phyloP scores from a whole-genome alignment of 2,888 invertebrate genomes.

The Brachycybe producta region DNA sequence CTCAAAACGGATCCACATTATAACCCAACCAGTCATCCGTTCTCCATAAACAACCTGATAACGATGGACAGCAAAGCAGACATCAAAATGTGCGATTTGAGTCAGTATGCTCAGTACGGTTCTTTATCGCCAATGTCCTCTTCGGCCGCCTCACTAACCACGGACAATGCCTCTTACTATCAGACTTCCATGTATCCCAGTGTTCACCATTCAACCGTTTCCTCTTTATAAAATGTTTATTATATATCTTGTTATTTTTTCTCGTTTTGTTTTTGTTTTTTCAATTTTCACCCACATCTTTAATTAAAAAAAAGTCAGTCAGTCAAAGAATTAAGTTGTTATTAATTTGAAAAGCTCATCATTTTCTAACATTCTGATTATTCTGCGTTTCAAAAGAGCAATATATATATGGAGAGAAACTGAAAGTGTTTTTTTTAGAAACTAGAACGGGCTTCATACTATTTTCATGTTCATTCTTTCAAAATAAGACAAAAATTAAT shows the following conservation, averaged over 20 bases:
- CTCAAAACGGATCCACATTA: slow-evolving; percentile 30
- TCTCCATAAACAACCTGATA: slow-evolving; percentile 88
- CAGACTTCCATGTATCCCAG: slow-evolving; percentile 16
- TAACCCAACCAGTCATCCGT: slow-evolving; percentile 56
- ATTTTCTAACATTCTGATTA: no score
- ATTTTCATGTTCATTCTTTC: no score
- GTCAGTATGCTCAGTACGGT: no score
- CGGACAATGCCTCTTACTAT: slow-evolving; percentile 14
- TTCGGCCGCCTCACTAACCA: slow-evolving; percentile 7
- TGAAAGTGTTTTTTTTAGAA: no score
- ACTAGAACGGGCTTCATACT: no score
- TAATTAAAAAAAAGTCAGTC: neutral
- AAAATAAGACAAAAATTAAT: no score
- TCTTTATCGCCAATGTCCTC: slow-evolving; percentile 9
- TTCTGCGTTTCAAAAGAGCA: no score
- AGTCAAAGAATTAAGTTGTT: no score
- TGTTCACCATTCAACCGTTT: slow-evolving; percentile 12
- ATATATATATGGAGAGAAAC: no score
- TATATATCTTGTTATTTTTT: no score
- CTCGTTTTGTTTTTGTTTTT: neutral
- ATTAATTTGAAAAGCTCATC: no score
- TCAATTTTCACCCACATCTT: neutral
- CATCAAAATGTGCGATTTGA: slow-evolving; percentile 74
- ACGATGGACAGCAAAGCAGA: slow-evolving; percentile 73
- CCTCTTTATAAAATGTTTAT: no score